Base-by-base conservation (phyloP, 1,140 invertebrate species). In the Asobara japonica region DNA sequence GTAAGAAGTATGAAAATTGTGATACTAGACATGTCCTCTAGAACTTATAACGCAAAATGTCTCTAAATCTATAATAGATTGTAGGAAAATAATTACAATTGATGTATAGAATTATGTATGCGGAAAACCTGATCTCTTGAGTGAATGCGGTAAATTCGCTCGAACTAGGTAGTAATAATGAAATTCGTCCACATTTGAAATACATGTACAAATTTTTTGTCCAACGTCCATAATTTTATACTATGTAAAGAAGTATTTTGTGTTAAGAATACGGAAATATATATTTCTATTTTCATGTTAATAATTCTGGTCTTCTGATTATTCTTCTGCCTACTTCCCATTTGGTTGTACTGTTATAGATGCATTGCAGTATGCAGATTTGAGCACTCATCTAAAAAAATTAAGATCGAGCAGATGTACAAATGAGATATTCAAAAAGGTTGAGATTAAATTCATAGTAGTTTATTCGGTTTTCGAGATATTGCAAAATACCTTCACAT, bases 221-320 rank as follows among this genome's bases (percentile, higher is more conserved):
- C 13, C 51, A 45, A 45, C 41, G n/a, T 45, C 3, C 18, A 16
- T 18, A 45, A 13, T 18, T 56, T 10, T 56, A 25, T 56, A 13
- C 22, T 22, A 25, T 56, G 51, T 56, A 56, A 56, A n/a, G 13
- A 25, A 8, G 84, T 86, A 85, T 86, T 86, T 86, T 86, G 85
- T 86, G 86, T 83, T 86, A 86, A 83, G 86, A 86, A 85, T 86
- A 85, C 84, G 22, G 51, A 56, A 56, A 56, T 56, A 56, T 86
- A 85, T 68, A 75, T 74, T 76, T 65, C 70, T 45, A 33, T 68
- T 56, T 72, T 73, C 75, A 75, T 41, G 74, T 51, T 75, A 66
- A 74, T 76, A 41, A 6, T 41, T n/a, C n/a, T n/a, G n/a, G n/a
- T n/a, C n/a, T n/a, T n/a, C n/a, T n/a, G n/a, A n/a, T n/a, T n/a